Conservation (phyloP, 2,888 invertebrate genomes). For the Oscheius sp. region DNA sequence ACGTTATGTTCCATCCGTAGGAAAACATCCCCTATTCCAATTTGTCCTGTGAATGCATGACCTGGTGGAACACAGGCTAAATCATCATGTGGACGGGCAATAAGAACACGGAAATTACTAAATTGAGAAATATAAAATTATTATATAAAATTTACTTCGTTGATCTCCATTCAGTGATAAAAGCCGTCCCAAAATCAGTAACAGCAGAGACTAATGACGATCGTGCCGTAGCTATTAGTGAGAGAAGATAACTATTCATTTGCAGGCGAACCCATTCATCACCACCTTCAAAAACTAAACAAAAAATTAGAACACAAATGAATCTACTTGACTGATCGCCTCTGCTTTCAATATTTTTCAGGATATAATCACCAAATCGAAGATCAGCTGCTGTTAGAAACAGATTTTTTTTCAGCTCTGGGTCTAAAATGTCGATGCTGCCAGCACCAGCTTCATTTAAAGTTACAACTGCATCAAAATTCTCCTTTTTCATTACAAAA, state of each 20-base stretch:
- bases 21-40: slow-evolving; percentile 91
- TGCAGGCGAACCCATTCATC: slow-evolving; percentile 96
- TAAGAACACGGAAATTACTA: slow-evolving; percentile 85
- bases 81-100: slow-evolving; percentile 46
- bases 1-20: slow-evolving; percentile 61
- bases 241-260: slow-evolving; percentile 76
- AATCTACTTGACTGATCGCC: slow-evolving; percentile 30
- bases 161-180: slow-evolving; percentile 84
- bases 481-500: slow-evolving; percentile 90
- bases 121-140: not conserved
- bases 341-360: slow-evolving; percentile 75
- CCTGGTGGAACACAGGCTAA: slow-evolving; percentile 44
- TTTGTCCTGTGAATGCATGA: slow-evolving; percentile 92
- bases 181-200: slow-evolving; percentile 82
- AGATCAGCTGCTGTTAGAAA: slow-evolving; percentile 91
- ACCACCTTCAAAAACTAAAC: slow-evolving; percentile 84
- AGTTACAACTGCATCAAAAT: slow-evolving; percentile 91
- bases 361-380: slow-evolving; percentile 90
- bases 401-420: slow-evolving; percentile 81
- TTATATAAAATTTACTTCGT: slow-evolving; percentile 74
- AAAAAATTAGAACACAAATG: not conserved
- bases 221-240: slow-evolving; percentile 70
- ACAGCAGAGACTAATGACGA: slow-evolving; percentile 42
- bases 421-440: slow-evolving; percentile 84
- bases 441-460: slow-evolving; percentile 80